phyloP scores from a whole-genome alignment of 2,888 invertebrate genomes.

The Entomobrya proxima region DNA sequence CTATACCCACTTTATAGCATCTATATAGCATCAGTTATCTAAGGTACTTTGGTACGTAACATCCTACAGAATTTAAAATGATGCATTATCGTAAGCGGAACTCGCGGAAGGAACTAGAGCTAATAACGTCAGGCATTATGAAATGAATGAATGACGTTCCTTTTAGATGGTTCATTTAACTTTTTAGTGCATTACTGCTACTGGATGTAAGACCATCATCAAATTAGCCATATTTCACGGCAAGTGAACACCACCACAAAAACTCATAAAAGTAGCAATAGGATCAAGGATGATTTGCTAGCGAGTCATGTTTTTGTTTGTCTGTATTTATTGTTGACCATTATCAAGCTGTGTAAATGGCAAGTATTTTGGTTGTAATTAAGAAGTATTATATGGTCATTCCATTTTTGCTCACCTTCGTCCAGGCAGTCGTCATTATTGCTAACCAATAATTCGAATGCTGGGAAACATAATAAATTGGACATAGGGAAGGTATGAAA shows the following conservation, averaged over 20 bases:
- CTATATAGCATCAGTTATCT: too few relatives aligned
- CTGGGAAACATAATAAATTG: not conserved
- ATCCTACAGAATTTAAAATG: too few relatives aligned
- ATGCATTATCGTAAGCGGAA: too few relatives aligned
- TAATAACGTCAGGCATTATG: too few relatives aligned
- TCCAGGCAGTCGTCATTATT: slow-evolving; percentile 26
- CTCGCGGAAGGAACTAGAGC: too few relatives aligned
- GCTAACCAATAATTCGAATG: not conserved
- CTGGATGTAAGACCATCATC: not conserved
- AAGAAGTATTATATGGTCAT: slow-evolving; percentile 24
- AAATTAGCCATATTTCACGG: not conserved
- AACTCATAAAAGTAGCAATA: slow-evolving; percentile 13
- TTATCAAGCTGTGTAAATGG: not conserved
- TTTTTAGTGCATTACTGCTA: not conserved
- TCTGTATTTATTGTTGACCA: not conserved
- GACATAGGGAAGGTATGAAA: not conserved
- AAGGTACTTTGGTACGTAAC: too few relatives aligned
- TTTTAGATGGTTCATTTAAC: not conserved
- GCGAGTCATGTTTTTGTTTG: slow-evolving; percentile 10
- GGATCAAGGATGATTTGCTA: slow-evolving; percentile 50
- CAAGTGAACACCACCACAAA: not conserved
- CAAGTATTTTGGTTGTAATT: slow-evolving; percentile 21
- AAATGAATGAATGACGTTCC: not conserved
- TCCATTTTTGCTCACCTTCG: slow-evolving; percentile 51
- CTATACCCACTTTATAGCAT: too few relatives aligned